phyloP scores from a whole-genome alignment of 2,888 invertebrate species.

The Parochlus steinenii region DNA sequence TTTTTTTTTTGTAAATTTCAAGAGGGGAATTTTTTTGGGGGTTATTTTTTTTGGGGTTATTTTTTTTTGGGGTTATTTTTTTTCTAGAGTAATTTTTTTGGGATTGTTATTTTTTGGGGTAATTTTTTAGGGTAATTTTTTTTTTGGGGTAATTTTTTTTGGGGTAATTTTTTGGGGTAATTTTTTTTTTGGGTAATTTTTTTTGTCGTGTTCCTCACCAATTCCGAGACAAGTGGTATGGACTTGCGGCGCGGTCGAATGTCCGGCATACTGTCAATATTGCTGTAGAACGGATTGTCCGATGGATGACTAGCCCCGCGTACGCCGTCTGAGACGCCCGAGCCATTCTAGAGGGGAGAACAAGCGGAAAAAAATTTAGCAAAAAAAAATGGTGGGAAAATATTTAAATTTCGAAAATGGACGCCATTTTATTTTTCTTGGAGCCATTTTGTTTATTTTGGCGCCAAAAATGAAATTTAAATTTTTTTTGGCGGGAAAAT shows the following conservation, averaged over 20 bases:
- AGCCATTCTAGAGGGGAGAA: not conserved
- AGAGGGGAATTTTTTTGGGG: not conserved
- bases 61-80: not conserved
- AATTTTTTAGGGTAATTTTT: conserved; percentile 1
- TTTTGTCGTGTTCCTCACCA: conserved; percentile 55
- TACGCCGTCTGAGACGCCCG: conserved; percentile 3
- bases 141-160: not conserved
- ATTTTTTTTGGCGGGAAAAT: too few species aligned
- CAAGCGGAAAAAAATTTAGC: not conserved
- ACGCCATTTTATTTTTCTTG: too few species aligned
- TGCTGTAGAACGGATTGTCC: conserved; percentile 98
- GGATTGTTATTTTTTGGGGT: not conserved
- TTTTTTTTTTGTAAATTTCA: not conserved
- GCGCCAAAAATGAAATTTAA: too few species aligned
- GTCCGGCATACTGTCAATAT: conserved; percentile 99
- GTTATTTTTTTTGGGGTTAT: not conserved
- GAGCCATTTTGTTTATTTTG: too few species aligned
- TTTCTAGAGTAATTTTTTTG: not conserved
- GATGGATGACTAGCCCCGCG: conserved; percentile 58
- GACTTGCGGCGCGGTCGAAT: conserved; percentile 94
- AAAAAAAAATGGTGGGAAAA: not conserved
- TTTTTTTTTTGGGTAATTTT: not conserved
- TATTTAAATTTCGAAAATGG: too few species aligned
- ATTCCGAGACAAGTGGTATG: conserved; percentile 93
- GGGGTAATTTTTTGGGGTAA: not conserved